Evolutionary conservation across 2,797 vertebrate species (phyloP).

Genomic region (Pseudochirops cupreus): DNA sequence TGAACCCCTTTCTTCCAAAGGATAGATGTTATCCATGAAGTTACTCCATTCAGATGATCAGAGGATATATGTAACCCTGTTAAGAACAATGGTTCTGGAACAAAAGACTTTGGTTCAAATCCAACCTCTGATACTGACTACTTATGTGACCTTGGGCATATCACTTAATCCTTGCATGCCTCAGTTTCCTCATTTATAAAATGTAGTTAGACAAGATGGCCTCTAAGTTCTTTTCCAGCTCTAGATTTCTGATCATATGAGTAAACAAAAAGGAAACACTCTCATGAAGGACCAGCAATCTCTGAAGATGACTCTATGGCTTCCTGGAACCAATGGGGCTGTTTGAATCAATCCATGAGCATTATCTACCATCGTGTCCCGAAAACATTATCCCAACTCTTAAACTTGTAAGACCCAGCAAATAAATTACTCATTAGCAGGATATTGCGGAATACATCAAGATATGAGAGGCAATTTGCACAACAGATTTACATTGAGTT

Average conservation of each 20-base stretch:
- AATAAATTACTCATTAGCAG: not conserved
- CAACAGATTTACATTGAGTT: not conserved
- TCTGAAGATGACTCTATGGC: not conserved
- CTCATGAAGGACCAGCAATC: not conserved
- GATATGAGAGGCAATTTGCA: not conserved
- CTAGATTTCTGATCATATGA: not conserved
- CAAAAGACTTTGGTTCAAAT: not conserved
- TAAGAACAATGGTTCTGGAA: not conserved
- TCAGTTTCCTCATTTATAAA: not conserved
- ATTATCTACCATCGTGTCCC: not conserved
- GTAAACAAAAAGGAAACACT: not conserved
- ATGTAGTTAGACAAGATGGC: not conserved
- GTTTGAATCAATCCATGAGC: not conserved
- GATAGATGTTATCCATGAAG: not conserved
- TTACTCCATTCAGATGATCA: not conserved
- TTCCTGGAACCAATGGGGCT: not conserved
- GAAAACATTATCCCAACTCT: not conserved
- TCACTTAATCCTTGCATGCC: not conserved
- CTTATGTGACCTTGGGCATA: not conserved
- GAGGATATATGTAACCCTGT: not conserved
- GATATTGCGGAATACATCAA: conserved; percentile 1
- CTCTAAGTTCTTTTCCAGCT: not conserved
- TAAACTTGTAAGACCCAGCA: not conserved
- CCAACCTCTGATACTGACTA: not conserved
- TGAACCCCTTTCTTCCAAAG: not conserved